A percentile compares a stretch with the other conserved stretches of the same genome.
These are phyloP conservation scores for Ochotona princeps DNA, from an alignment of 2,113 vertebrate species.

Conservation along the genomic window DNA sequence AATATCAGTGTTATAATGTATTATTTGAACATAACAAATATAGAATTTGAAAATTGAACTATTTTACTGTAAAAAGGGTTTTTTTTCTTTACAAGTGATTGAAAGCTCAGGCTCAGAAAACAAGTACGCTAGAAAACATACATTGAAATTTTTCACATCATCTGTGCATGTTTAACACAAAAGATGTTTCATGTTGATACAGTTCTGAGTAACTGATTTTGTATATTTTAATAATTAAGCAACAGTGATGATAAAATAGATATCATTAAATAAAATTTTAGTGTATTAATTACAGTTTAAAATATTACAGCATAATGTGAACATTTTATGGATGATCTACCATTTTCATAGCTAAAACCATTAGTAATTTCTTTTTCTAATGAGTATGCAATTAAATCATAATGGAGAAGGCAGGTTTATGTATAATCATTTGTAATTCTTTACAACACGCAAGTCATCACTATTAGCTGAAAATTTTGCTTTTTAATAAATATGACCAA, in stretches of 20 bases:
- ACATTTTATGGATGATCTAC: constrained; percentile 75
- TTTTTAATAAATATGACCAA: background rate
- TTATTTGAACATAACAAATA: background rate
- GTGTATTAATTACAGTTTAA: constrained; percentile 73
- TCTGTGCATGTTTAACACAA: constrained; percentile 24
- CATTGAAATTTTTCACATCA: constrained; percentile 56
- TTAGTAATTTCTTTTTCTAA: constrained; percentile 82
- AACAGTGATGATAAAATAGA: constrained; percentile 66
- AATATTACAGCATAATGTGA: constrained; percentile 63
- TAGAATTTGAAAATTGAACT: constrained; percentile 12
- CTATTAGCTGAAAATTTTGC: constrained; percentile 76
- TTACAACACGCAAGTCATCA: constrained; percentile 74
- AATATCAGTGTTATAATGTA: background rate
- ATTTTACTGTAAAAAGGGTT: constrained; percentile 62
- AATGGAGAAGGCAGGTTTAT: constrained; percentile 81
- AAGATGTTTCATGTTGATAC: constrained; percentile 75
- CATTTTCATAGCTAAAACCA: constrained; percentile 80
- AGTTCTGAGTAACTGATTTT: constrained; percentile 36
- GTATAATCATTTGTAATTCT: constrained; percentile 78
- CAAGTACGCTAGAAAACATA: constrained; percentile 60
- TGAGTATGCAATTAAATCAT: constrained; percentile 83
- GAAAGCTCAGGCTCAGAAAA: constrained; percentile 54
- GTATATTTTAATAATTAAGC: constrained; percentile 73
- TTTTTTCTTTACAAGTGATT: background rate
- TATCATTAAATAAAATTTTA: constrained; percentile 73